Conservation (phyloP, 2,113 vertebrate genomes). For the Myiopsitta monachus region DNA sequence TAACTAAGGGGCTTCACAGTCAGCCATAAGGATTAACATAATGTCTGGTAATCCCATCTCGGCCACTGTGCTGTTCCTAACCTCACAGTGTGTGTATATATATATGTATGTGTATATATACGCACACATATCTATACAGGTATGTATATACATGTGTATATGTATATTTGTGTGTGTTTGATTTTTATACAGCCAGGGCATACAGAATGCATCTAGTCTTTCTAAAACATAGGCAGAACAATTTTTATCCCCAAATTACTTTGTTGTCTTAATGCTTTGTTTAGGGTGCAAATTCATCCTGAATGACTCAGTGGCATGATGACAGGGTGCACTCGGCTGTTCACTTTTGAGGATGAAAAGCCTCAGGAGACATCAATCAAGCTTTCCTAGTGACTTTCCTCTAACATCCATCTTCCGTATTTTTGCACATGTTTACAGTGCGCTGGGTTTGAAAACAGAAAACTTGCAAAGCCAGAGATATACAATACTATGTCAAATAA, state of each 20-base stretch:
- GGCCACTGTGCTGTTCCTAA: background rate
- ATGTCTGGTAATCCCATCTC: background rate
- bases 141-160: fast-evolving
- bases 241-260: background rate
- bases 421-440: background rate
- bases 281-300: conserved; percentile 7
- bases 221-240: background rate
- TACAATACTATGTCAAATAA: background rate
- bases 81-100: background rate
- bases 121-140: too few relatives aligned
- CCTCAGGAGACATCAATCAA: background rate
- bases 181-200: background rate
- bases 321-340: background rate
- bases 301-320: background rate
- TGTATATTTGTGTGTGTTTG: background rate
- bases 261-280: background rate
- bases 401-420: background rate
- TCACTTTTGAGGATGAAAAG: background rate
- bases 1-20: background rate
- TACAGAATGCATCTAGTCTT: background rate
- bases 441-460: background rate
- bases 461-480: background rate
- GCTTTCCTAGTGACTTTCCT: conserved; percentile 17
- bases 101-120: fast-evolving
- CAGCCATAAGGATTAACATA: background rate